Evolutionary conservation across 2,888 invertebrate species (phyloP), one percentile per base, ranked within the genome.

Genomic region (Aphodius sticticus): DNA sequence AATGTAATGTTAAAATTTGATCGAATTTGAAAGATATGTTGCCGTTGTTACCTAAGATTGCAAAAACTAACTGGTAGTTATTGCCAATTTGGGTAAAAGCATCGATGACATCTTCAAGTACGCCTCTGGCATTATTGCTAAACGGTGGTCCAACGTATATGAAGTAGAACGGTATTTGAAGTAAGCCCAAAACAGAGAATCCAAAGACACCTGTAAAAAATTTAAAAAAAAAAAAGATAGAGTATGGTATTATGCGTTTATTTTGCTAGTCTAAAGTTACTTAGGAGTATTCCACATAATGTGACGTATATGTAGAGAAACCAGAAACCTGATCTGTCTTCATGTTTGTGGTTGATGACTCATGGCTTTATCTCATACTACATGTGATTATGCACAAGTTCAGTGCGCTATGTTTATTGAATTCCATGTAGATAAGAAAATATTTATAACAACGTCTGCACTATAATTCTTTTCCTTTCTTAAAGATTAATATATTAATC

Each of bases 51-150:
- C 95, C 94, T 78, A 92, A 83, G 77, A 96, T 90, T 14, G 95
- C 94, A 77, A 94, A 84, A 14, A 93, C 85, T n/a, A 97, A 90
- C 82, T 86, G 85, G 77, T 87, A 88, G 85, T 92, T 94, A 86
- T 94, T 92, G 86, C 91, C 91, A 80, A 99, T 94, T 89, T 98
- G 98, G 35, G 93, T 90, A 74, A 97, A 92, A 16, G 96, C 97
- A 89, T 98, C 98, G 14, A 94, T 89, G 1, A 94, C 92, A 87
- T 97, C 97, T 89, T 98, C 98, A 16, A 99, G 90, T 15, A 94
- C 93, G 74, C 92, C 92, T 0, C 92, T 91, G 0, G 96, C 92
- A 87, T 95, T 95, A 84, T 94, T 91, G 15, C 94, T 94, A 86
- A 97, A 96, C 79, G 96, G 96, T 0, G 92, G 91, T 0, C 94